Conservation (phyloP, 64 coral and sea anemone species). For the Actinia tenebrosa region DNA sequence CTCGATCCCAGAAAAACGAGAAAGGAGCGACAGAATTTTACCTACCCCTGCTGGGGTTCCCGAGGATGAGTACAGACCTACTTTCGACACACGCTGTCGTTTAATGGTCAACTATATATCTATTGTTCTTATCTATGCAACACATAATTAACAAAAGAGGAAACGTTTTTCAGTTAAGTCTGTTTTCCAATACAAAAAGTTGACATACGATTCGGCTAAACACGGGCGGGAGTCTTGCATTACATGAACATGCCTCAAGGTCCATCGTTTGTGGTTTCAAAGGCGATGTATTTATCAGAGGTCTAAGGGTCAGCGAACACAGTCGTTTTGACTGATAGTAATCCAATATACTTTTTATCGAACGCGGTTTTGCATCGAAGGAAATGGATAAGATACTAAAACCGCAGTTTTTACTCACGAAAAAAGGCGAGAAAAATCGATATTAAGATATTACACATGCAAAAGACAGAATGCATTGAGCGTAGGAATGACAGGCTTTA, state of each 20-base stretch:
- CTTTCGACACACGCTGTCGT: too few relatives aligned
- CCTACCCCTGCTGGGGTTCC: too few relatives aligned
- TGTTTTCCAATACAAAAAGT: neutral
- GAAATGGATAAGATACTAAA: constrained; percentile 6
- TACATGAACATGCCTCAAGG: neutral
- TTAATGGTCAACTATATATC: neutral
- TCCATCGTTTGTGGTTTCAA: neutral
- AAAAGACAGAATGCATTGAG: neutral
- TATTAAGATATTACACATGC: neutral
- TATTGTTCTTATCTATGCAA: constrained; percentile 13
- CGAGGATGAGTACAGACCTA: too few relatives aligned
- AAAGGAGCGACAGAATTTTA: too few relatives aligned
- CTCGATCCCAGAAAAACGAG: too few relatives aligned
- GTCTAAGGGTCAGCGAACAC: neutral
- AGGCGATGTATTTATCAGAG: neutral
- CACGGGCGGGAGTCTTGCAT: neutral
- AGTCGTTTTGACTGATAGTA: neutral
- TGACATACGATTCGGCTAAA: neutral
- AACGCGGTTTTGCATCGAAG: neutral
- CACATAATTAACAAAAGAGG: neutral
- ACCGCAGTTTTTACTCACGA: neutral
- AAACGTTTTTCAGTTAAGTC: constrained; percentile 1
- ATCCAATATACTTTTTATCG: neutral
- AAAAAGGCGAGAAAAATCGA: neutral
- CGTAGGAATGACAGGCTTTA: neutral